Percentiles rank a stretch among this genome's conserved stretches.
Evolutionary conservation across 2,888 invertebrate species (phyloP).

Genomic region (Drosophila longiperda): DNA sequence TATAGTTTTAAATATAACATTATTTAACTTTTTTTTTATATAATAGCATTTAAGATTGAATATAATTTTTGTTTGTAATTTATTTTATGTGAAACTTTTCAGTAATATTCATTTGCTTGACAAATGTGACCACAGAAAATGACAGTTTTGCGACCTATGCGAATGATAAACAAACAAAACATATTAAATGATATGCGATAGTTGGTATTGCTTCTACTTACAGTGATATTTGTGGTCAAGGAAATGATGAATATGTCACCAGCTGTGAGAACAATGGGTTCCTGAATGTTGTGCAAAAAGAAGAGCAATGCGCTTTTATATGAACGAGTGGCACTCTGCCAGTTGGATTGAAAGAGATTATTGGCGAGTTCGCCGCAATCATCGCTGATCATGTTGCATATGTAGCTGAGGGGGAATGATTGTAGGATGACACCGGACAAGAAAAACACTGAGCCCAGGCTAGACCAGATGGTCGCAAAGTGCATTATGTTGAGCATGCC

Average conservation of each 20-base stretch:
- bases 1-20: background rate
- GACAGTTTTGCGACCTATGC: slow-evolving; percentile 65
- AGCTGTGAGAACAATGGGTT: slow-evolving; percentile 55
- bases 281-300: slow-evolving; percentile 64
- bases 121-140: slow-evolving; percentile 61
- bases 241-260: slow-evolving; percentile 65
- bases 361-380: slow-evolving; percentile 50
- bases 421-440: slow-evolving; percentile 44
- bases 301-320: slow-evolving; percentile 46
- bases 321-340: slow-evolving; percentile 46
- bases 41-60: background rate
- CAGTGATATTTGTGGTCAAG: slow-evolving; percentile 57
- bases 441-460: slow-evolving; percentile 37
- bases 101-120: slow-evolving; percentile 59
- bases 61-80: background rate
- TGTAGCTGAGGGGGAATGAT: slow-evolving; percentile 66
- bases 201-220: slow-evolving; percentile 25
- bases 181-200: background rate
- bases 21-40: background rate
- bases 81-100: slow-evolving; percentile 42
- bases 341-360: slow-evolving; percentile 63
- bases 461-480: slow-evolving; percentile 55
- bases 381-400: slow-evolving; percentile 52
- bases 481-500: slow-evolving; percentile 57
- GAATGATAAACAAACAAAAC: no score